These are phyloP conservation scores for Ceratitis capitata DNA, from an alignment of 1,140 invertebrate species.

Conservation along the genomic window DNA sequence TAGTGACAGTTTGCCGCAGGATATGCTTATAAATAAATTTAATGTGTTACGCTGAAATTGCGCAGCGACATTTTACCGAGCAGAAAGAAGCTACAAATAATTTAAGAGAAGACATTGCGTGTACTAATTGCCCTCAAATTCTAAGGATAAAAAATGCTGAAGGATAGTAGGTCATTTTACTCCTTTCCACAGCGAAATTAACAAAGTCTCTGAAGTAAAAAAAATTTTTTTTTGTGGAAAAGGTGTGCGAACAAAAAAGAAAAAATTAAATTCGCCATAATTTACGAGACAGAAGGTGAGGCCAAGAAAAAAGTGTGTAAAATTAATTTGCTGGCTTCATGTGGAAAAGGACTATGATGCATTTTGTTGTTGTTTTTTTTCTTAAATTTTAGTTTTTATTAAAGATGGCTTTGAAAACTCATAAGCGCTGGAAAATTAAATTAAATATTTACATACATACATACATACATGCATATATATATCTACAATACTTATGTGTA, in stretches of 20 bases:
- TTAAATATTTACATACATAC: no score
- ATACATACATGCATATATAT: no score
- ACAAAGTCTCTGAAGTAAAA: not conserved
- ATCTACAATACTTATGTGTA: no score
- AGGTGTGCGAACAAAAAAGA: conserved; percentile 2
- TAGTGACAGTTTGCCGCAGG: conserved; percentile 31
- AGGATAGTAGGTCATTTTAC: not conserved
- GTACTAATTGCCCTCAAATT: not conserved
- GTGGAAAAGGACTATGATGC: not conserved
- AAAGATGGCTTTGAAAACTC: not conserved
- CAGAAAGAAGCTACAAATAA: not conserved
- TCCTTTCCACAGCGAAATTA: no score
- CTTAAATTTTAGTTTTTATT: no score
- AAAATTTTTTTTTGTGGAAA: no score
- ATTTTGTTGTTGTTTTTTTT: no score
- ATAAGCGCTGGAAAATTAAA: not conserved
- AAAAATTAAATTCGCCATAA: not conserved
- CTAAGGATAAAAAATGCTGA: no score
- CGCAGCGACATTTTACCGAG: not conserved
- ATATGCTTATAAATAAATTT: conserved; percentile 38
- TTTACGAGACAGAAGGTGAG: not conserved
- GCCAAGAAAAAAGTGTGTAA: not conserved
- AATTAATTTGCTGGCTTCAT: not conserved
- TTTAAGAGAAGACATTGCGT: not conserved
- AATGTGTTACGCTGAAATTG: conserved; percentile 3